Evolutionary conservation across 2,797 vertebrate genomes (phyloP), one percentile per base, ranked within the genome.

Genomic region (Clarias platycephalus): DNA sequence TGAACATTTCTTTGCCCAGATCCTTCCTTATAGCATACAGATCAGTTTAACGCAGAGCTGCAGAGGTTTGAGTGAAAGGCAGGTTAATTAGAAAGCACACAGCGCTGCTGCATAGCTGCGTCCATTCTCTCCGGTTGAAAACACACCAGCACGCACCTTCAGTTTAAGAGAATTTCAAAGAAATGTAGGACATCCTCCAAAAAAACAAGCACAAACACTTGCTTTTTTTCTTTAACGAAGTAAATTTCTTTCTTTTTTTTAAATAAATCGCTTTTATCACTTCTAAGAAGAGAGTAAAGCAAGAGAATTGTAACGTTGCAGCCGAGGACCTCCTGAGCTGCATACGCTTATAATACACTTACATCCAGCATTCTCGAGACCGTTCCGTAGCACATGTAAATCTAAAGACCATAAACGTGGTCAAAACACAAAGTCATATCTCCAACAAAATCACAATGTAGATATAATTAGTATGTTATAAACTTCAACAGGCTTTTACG

Each of bases 361-460:
- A 94, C 92, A 85, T 92, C 89, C 85, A 92, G 62, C 78, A 82
- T 82, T 89, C 90, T 84, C 3, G 91, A 85, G 28, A 93, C 15
- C 78, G 89, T 92, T 87, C 89, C 91, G 28, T 86, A 85, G 84
- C 88, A 91, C 71, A 91, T 72, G 24, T 80, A 88, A 84, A 90
- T 91, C 93, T 94, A 92, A 90, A 89, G 91, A 78, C 89, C 91
- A 91, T 75, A 89, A 86, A 53, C 66, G 66, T 84, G 80, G 81
- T 92, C 82, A 88, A 40, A 90, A 83, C 57, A 83, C 68, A 76
- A 18, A 67, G 63, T 24, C 74, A 44, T 64, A 62, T 16, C 34
- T 15, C 57, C 10, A 70, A 62, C 13, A 71, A 77, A 22, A 77
- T 0, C 63, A 80, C 44, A 76, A 3, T 13, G 3, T n/a, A 9